Conservation (phyloP, 2,888 invertebrate species). For the Stenotaenia linearis region DNA sequence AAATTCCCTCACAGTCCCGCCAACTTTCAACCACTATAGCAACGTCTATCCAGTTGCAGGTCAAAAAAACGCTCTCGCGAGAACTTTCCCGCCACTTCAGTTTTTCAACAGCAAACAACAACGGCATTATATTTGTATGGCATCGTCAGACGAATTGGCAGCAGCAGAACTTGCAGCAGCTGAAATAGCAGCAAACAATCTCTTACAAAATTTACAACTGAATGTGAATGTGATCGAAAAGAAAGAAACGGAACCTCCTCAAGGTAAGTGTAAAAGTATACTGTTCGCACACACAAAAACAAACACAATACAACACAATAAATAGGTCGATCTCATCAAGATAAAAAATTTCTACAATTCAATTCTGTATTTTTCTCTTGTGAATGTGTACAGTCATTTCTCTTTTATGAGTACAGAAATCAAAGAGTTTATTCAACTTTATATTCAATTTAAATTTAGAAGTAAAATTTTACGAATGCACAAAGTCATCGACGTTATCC, state of each 20-base stretch:
- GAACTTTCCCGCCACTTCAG: not conserved
- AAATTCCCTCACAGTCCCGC: not conserved
- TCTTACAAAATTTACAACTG: not conserved
- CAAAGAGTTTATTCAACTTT: too few species aligned
- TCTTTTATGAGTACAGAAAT: too few species aligned
- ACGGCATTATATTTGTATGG: not conserved
- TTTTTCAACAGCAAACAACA: not conserved
- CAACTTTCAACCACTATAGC: not conserved
- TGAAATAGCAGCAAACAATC: not conserved
- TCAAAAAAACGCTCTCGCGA: not conserved
- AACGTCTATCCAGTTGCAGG: not conserved
- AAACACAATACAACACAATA: not conserved
- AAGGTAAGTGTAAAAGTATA: not conserved
- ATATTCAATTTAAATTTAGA: too few species aligned
- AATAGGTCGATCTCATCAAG: too few species aligned
- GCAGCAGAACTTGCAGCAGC: not conserved
- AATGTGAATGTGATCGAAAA: not conserved
- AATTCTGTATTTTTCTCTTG: too few species aligned
- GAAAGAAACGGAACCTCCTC: not conserved
- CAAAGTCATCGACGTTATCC: too few species aligned
- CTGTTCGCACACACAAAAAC: not conserved
- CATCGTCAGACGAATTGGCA: not conserved
- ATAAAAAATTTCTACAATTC: too few species aligned
- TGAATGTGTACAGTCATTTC: too few species aligned
- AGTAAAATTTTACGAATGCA: too few species aligned